Conservation (phyloP, 2,888 invertebrate species). For the Eudemis profundana region DNA sequence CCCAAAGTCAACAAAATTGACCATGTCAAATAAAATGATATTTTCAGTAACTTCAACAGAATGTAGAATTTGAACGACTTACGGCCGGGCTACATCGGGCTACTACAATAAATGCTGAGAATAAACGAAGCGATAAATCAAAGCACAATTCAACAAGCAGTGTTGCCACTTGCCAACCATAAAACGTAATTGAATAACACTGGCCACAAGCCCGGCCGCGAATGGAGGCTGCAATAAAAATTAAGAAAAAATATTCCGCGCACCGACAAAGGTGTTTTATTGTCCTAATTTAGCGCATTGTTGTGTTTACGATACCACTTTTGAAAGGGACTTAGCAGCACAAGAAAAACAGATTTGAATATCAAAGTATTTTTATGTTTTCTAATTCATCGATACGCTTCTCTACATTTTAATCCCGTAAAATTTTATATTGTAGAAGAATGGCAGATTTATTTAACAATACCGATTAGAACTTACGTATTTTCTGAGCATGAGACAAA, state of each 20-base stretch:
- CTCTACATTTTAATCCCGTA: no score
- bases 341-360: not conserved
- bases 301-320: constrained; percentile 47
- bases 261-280: constrained; percentile 50
- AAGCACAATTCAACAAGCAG: constrained; percentile 63
- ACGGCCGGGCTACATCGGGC: constrained; percentile 52
- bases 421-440: no score
- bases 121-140: constrained; percentile 76
- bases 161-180: constrained; percentile 69
- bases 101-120: constrained; percentile 66
- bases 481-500: no score
- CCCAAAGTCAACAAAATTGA: no score
- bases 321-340: constrained; percentile 13
- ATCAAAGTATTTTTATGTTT: no score
- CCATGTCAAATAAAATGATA: no score
- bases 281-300: constrained; percentile 51
- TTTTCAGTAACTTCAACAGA: no score
- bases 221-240: constrained; percentile 62
- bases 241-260: constrained; percentile 55
- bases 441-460: no score
- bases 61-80: constrained; percentile 42
- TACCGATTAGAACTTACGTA: no score
- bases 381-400: no score
- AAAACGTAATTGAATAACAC: constrained; percentile 79
- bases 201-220: constrained; percentile 55